These are phyloP conservation scores for Scatophagus argus DNA, from an alignment of 2,113 vertebrate genomes.

Conservation along the genomic window DNA sequence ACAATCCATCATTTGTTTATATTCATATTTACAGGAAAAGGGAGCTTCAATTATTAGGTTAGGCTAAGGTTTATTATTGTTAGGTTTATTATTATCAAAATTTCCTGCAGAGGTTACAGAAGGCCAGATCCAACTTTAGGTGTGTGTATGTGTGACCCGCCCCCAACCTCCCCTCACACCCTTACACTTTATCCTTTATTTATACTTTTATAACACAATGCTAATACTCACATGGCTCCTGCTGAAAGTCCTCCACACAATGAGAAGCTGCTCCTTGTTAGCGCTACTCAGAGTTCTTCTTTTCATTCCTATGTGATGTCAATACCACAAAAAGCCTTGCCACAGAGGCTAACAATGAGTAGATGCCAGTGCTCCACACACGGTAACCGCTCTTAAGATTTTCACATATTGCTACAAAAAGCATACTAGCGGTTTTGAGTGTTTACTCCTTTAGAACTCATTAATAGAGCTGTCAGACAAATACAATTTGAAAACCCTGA, in stretches of 20 bases:
- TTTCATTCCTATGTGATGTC: conserved; percentile 22
- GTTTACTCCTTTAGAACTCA: background rate
- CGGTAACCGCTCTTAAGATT: background rate
- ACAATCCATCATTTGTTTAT: conserved; percentile 82
- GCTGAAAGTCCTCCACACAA: conserved; percentile 29
- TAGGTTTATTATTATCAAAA: too few relatives aligned
- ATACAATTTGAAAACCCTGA: background rate
- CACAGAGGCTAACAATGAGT: conserved; percentile 11
- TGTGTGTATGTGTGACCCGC: too few relatives aligned
- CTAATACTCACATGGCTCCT: background rate
- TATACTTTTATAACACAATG: background rate
- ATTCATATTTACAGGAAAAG: conserved; percentile 73
- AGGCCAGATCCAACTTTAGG: conserved; percentile 52
- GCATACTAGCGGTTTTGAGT: background rate
- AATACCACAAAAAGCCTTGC: conserved; percentile 16
- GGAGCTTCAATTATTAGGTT: conserved; percentile 62
- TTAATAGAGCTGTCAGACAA: background rate
- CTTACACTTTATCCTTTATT: too few relatives aligned
- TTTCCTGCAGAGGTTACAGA: conserved; percentile 61
- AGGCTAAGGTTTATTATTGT: too few relatives aligned
- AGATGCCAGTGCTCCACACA: background rate
- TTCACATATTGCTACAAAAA: background rate
- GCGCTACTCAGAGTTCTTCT: conserved; percentile 1
- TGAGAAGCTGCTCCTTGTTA: conserved; percentile 15
- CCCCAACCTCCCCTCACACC: too few relatives aligned